A percentile compares a stretch with the other conserved stretches of the same genome.
Conservation (phyloP, 2,888 invertebrate species). For the Tipula helvola region DNA sequence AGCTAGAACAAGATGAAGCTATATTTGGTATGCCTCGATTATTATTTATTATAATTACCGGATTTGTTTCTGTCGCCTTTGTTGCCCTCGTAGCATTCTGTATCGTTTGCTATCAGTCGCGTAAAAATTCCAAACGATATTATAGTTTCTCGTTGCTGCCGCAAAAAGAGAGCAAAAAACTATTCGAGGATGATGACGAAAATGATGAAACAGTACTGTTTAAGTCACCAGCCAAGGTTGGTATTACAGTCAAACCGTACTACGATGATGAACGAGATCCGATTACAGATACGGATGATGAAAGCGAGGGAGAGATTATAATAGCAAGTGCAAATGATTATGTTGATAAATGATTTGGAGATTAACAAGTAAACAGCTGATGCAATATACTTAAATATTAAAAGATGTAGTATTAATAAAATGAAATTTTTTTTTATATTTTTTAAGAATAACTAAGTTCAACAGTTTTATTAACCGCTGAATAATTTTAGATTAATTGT, state of each 20-base stretch:
- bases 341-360: background rate
- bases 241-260: constrained; percentile 42
- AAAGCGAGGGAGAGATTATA: constrained; percentile 26
- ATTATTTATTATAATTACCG: constrained; percentile 60
- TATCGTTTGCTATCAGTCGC: constrained; percentile 27
- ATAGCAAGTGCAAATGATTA: constrained; percentile 11
- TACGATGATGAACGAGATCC: constrained; percentile 57
- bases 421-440: background rate
- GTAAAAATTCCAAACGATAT: constrained; percentile 24
- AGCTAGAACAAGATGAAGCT: constrained; percentile 49
- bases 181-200: constrained; percentile 27
- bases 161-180: constrained; percentile 27
- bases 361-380: background rate
- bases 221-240: constrained; percentile 32
- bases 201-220: constrained; percentile 34
- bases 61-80: constrained; percentile 34
- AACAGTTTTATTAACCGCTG: background rate
- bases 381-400: background rate
- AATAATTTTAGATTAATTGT: background rate
- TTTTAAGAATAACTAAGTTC: background rate
- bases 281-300: constrained; percentile 44
- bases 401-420: background rate
- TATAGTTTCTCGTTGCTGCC: constrained; percentile 33
- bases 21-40: constrained; percentile 65
- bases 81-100: constrained; percentile 26